Conservation (phyloP, 2,888 invertebrate genomes). For the Orthosia gothica region DNA sequence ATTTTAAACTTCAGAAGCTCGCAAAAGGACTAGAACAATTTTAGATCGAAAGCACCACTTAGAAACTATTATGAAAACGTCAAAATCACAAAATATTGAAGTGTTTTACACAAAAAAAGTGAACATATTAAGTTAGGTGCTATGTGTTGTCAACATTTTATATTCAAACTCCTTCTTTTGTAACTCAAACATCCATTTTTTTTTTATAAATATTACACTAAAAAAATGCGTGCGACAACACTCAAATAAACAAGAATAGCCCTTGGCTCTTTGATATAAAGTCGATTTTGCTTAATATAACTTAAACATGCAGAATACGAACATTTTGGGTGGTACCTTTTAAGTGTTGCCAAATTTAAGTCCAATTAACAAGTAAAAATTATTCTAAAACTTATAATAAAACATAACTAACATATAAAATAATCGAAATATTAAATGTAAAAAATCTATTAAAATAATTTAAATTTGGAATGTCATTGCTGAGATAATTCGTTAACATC, state of each 20-base stretch:
- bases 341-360: constrained; percentile 2
- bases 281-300: constrained; percentile 4
- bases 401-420: constrained; percentile 3
- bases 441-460: neutral
- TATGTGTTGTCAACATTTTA: neutral
- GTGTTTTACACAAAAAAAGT: constrained; percentile 24
- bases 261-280: neutral
- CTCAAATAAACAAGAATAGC: constrained; percentile 7
- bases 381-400: constrained; percentile 13
- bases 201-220: neutral
- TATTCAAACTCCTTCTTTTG: neutral
- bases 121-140: constrained; percentile 14
- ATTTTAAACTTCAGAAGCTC: constrained; percentile 2
- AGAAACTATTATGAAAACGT: constrained; percentile 44
- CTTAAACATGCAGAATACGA: neutral
- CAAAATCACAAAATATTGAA: constrained; percentile 1
- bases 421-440: constrained; percentile 1
- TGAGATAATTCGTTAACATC: constrained; percentile 29
- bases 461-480: constrained; percentile 53
- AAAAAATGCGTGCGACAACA: neutral
- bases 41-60: constrained; percentile 51
- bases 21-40: constrained; percentile 71
- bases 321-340: neutral
- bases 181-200: neutral
- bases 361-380: neutral